Evolutionary conservation across 2,113 vertebrate genomes (phyloP).

Genomic region (Castor canadensis): DNA sequence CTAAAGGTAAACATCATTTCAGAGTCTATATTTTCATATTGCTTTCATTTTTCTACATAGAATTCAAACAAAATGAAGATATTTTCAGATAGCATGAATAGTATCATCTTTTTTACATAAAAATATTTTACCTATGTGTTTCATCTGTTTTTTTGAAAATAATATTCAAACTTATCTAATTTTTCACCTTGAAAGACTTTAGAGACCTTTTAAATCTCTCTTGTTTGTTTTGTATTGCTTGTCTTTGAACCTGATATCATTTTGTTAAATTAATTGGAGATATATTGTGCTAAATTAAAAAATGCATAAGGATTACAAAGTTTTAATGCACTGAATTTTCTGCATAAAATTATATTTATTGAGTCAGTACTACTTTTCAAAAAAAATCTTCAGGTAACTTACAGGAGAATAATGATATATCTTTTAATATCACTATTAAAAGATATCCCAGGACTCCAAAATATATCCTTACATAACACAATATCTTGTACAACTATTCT

Average conservation of each 20-base stretch:
- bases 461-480: neutral
- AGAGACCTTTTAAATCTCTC: neutral
- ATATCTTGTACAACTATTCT: neutral
- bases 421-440: too few relatives aligned
- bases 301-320: neutral
- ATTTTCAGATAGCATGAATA: neutral
- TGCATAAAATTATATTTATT: neutral
- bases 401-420: neutral
- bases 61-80: neutral
- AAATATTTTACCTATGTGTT: neutral
- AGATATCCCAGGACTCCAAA: rapidly evolving
- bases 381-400: neutral
- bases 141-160: neutral
- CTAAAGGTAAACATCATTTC: neutral
- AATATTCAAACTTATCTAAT: neutral
- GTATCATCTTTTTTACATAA: neutral
- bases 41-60: neutral
- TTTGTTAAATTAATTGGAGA: neutral
- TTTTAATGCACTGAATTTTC: neutral
- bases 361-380: neutral
- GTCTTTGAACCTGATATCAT: neutral
- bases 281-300: neutral
- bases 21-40: neutral
- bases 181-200: neutral
- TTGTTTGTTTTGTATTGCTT: neutral